Conservation (phyloP, 2,797 vertebrate species). For the Trematomus bernacchii region DNA sequence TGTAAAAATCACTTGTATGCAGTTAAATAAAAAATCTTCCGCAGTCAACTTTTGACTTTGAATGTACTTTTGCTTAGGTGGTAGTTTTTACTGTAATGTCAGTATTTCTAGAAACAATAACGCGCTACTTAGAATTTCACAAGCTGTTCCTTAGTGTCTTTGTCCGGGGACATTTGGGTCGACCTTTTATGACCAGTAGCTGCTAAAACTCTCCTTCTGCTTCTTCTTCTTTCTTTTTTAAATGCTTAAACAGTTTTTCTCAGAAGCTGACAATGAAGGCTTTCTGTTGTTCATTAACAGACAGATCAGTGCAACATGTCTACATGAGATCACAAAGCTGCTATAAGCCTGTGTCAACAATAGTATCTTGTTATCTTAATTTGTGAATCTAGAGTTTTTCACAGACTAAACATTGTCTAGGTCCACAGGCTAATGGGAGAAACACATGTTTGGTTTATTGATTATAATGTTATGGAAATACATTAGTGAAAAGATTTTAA, state of each 20-base stretch:
- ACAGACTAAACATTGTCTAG: background rate
- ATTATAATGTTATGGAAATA: background rate
- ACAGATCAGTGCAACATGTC: background rate
- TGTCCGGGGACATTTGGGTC: background rate
- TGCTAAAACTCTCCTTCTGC: background rate
- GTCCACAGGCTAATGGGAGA: background rate
- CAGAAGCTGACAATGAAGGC: background rate
- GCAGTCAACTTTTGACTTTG: background rate
- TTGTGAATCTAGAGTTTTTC: background rate
- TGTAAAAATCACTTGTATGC: background rate
- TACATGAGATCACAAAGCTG: slow-evolving; percentile 1
- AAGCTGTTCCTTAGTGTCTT: background rate
- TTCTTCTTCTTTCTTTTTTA: background rate
- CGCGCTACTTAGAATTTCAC: background rate
- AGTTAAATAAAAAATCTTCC: background rate
- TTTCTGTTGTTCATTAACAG: background rate
- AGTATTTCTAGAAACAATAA: background rate
- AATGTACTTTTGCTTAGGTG: background rate
- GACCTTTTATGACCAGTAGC: background rate
- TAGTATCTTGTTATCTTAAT: slow-evolving; percentile 4
- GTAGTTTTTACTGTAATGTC: background rate
- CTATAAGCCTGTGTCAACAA: background rate
- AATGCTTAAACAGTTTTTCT: background rate
- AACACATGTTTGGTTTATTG: slow-evolving; percentile 10
- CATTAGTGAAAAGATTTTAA: background rate